phyloP scores from a whole-genome alignment of 2,113 vertebrate genomes.

The Eulacestoma nigropectus region DNA sequence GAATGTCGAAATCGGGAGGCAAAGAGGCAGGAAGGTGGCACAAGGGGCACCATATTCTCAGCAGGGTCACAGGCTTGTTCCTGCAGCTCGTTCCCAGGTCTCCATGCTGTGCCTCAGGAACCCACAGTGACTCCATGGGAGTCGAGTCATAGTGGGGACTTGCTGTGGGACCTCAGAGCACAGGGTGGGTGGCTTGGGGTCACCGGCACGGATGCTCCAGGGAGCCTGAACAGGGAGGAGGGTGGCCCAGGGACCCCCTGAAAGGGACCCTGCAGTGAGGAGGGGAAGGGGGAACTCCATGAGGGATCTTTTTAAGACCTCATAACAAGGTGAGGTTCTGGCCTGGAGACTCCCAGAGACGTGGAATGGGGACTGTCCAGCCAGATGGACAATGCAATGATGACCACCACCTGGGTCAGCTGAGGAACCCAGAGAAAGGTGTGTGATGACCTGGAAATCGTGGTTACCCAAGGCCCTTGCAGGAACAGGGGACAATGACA shows the following conservation, averaged over 20 bases:
- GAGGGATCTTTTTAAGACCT: rapidly evolving
- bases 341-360: rapidly evolving
- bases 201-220: neutral
- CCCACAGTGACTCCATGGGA: neutral
- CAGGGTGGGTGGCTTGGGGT: neutral
- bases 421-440: neutral
- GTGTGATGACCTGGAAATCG: rapidly evolving
- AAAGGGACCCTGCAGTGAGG: neutral
- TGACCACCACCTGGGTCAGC: neutral
- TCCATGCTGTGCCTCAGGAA: neutral
- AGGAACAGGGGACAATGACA: neutral
- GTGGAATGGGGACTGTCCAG: rapidly evolving
- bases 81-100: neutral
- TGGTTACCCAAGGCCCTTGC: no score
- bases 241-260: neutral
- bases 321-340: neutral
- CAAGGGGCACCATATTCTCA: neutral
- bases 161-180: neutral
- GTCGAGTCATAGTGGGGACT: neutral
- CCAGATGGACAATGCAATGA: rapidly evolving
- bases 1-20: rapidly evolving
- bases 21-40: neutral
- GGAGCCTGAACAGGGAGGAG: neutral
- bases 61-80: neutral
- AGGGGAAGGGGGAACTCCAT: no score